A percentile compares a stretch with the other conserved stretches of the same genome.
Evolutionary conservation across 2,888 invertebrate genomes (phyloP).

Genomic region (Serrognathus titanus): DNA sequence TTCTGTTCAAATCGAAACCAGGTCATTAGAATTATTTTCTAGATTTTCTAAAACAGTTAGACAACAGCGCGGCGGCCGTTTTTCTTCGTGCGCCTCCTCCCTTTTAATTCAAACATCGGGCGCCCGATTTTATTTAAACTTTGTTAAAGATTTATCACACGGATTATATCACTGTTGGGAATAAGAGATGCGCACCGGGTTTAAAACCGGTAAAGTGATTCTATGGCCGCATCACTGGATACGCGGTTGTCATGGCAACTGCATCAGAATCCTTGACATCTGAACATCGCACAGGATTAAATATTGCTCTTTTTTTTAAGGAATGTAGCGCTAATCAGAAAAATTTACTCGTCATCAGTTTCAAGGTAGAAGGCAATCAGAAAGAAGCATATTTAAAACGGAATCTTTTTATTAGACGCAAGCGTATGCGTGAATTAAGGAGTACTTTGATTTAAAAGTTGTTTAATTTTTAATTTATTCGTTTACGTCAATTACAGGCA

Average conservation of each 20-base stretch:
- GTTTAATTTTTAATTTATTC: no score
- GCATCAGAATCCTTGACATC: constrained; percentile 40
- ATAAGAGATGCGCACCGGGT: constrained; percentile 29
- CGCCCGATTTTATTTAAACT: not conserved
- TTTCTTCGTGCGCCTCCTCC: not conserved
- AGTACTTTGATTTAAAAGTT: no score
- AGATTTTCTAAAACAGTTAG: no score
- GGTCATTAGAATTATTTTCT: constrained; percentile 19
- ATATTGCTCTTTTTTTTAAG: constrained; percentile 4
- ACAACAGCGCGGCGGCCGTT: no score
- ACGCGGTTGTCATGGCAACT: constrained; percentile 41
- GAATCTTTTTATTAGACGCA: no score
- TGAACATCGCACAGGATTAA: constrained; percentile 40
- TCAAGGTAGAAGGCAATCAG: no score
- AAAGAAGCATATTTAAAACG: no score
- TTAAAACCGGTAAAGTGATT: constrained; percentile 40
- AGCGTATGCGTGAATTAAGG: no score
- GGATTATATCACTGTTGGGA: constrained; percentile 25
- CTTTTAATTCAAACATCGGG: not conserved
- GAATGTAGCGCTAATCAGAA: no score
- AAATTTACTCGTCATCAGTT: no score
- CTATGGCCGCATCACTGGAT: constrained; percentile 39
- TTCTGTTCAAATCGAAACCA: constrained; percentile 22
- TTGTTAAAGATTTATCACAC: constrained; percentile 12
- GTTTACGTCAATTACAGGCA: no score